These are phyloP conservation scores for Poecilia wingei DNA, from an alignment of 2,797 vertebrate species.

Conservation along the genomic window DNA sequence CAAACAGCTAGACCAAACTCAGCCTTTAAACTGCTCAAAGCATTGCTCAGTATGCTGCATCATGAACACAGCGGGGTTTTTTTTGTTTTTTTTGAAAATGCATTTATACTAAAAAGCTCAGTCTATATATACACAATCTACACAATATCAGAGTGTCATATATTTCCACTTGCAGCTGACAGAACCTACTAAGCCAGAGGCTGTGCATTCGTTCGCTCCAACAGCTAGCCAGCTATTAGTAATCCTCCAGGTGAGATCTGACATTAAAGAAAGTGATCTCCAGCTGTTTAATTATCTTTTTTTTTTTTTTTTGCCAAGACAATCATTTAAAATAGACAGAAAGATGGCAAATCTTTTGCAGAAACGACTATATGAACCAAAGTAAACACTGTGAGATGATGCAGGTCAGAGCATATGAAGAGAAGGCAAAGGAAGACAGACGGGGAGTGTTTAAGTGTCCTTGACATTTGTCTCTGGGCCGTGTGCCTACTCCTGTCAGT, in stretches of 20 bases:
- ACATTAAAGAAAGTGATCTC: slow-evolving; percentile 4
- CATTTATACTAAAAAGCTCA: slow-evolving; percentile 9
- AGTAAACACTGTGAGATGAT: slow-evolving; percentile 29
- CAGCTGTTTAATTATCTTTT: background rate
- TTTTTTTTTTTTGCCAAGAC: background rate
- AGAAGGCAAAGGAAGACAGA: slow-evolving; percentile 16
- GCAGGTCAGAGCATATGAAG: slow-evolving; percentile 41
- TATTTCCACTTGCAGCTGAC: slow-evolving; percentile 22
- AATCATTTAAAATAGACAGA: background rate
- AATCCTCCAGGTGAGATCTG: slow-evolving; percentile 11
- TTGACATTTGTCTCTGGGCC: slow-evolving; percentile 71
- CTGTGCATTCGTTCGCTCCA: slow-evolving; percentile 2
- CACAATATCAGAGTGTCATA: slow-evolving; percentile 11
- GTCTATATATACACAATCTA: slow-evolving; percentile 33
- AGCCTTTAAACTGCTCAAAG: slow-evolving; percentile 28
- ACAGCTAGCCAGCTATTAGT: slow-evolving; percentile 7
- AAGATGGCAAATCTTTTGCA: background rate
- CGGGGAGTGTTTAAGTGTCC: slow-evolving; percentile 56
- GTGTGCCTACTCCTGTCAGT: slow-evolving; percentile 59
- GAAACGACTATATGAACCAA: slow-evolving; percentile 20
- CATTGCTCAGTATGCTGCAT: slow-evolving; percentile 49
- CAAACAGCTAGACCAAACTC: slow-evolving; percentile 41
- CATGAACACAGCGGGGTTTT: slow-evolving; percentile 32
- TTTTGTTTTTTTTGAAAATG: slow-evolving; percentile 6
- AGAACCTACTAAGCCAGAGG: slow-evolving; percentile 17